Base-by-base conservation (phyloP, 2,888 invertebrate genomes). In the Lobophora halterata region DNA sequence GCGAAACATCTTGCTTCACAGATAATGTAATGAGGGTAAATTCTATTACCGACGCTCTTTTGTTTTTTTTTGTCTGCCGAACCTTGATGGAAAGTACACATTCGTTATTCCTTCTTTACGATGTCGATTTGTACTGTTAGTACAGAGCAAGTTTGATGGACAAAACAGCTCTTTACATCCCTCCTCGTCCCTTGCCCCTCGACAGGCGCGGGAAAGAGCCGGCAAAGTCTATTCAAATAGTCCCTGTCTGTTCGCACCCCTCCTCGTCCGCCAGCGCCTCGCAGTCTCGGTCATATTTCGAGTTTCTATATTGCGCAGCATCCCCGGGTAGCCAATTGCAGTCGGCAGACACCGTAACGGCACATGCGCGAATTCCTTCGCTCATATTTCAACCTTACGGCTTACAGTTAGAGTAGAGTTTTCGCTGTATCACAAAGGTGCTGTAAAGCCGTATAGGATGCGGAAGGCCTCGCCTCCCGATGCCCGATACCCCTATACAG, bases 301-400 rank as follows among this genome's bases (percentile, higher is more conserved):
- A 81, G 82, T 78, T 87, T 82, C 86, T 83, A 86, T 86, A 85
- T 83, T 86, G 87, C 88, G 89, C 89, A 89, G 89, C 89, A 88
- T 88, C 88, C 88, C 88, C 82, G 86, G 86, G 83, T 80, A 75
- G 76, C 73, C 71, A 79, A 82, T 74, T 76, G 75, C 79, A 80
- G 77, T 77, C 64, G 69, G 81, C 78, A 89, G 88, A 86, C 86
- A 75, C 75, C 69, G 61, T 58, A 80, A 73, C 46, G 71, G 58
- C 75, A 42, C 66, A 81, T 59, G 38, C 56, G 55, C 51, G 45
- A 9, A 1, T 31, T 26, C 5, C 1, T 12, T 1, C 31, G 33
- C 29, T 28, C 36, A 1, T 65, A 64, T 58, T 57, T 60, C 44
- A 43, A 56, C 66, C 41, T 38, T 73, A 64, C 34, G 3, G 0